Evolutionary conservation across 2,888 invertebrate species (phyloP).

Genomic region (Drosophila helvetica): DNA sequence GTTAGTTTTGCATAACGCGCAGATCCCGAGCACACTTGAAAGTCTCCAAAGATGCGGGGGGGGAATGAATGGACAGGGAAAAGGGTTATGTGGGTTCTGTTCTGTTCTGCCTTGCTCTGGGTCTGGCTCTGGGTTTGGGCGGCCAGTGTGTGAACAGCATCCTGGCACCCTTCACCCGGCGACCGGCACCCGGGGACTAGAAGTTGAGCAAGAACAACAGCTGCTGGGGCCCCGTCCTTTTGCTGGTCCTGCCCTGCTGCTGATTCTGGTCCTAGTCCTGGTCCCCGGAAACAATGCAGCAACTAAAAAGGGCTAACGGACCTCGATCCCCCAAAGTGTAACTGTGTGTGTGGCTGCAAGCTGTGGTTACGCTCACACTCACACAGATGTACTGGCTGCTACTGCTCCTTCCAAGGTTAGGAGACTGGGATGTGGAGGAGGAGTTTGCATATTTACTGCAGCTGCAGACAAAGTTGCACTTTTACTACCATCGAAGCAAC

Average conservation of each 20-base stretch:
- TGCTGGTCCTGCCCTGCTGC: neutral
- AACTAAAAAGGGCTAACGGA: constrained; percentile 36
- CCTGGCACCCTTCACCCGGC: neutral
- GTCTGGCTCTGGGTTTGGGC: constrained; percentile 2
- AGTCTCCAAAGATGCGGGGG: constrained; percentile 35
- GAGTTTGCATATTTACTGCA: constrained; percentile 44
- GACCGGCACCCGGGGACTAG: constrained; percentile 7
- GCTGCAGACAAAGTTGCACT: constrained; percentile 70
- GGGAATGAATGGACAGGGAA: neutral
- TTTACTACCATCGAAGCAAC: constrained; percentile 58
- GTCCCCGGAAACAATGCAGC: constrained; percentile 41
- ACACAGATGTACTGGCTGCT: constrained; percentile 9
- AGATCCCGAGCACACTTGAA: constrained; percentile 66
- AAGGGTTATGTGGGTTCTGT: too few species aligned
- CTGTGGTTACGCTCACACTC: constrained; percentile 44
- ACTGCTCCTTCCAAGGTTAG: constrained; percentile 30
- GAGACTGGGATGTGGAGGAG: neutral
- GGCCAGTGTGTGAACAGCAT: constrained; percentile 30
- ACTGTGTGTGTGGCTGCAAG: constrained; percentile 48
- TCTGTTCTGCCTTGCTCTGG: constrained; percentile 12
- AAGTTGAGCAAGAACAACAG: constrained; percentile 59
- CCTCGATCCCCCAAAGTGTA: constrained; percentile 6
- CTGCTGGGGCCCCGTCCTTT: constrained; percentile 54
- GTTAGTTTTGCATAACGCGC: constrained; percentile 74
- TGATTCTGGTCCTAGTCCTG: neutral